Percentiles rank a stretch among this genome's conserved stretches.
These are phyloP conservation scores for Apeltes quadracus DNA, from an alignment of 2,113 vertebrate genomes.

Conservation along the genomic window DNA sequence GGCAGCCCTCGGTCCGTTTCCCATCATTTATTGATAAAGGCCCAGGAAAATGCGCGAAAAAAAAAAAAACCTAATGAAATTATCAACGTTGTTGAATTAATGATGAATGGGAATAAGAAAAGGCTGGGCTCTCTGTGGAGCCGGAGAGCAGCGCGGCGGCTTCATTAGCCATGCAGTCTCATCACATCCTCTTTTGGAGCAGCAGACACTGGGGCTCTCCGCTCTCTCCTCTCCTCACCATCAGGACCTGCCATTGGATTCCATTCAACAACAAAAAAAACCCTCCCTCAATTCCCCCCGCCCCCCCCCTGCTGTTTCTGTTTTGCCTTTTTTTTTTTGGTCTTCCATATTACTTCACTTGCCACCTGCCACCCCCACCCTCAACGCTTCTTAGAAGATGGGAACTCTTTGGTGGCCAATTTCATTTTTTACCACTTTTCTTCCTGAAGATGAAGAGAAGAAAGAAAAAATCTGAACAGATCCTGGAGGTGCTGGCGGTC, in stretches of 20 bases:
- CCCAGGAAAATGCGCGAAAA: slow-evolving; percentile 76
- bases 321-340: slow-evolving; percentile 19
- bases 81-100: slow-evolving; percentile 99
- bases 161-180: slow-evolving; percentile 96
- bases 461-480: slow-evolving; percentile 41
- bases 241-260: slow-evolving; percentile 87
- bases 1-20: slow-evolving; percentile 84
- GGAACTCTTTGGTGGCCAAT: slow-evolving; percentile 72
- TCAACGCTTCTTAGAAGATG: slow-evolving; percentile 35
- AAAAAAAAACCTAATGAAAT: slow-evolving; percentile 91
- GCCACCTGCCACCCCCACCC: slow-evolving; percentile 40
- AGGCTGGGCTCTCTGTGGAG: slow-evolving; percentile 88
- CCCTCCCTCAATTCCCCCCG: slow-evolving; percentile 26
- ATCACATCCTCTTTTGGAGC: slow-evolving; percentile 88
- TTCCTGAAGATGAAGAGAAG: slow-evolving; percentile 50
- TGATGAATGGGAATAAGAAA: slow-evolving; percentile 98
- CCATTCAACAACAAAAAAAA: slow-evolving; percentile 76
- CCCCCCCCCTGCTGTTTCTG: slow-evolving; percentile 15
- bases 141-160: slow-evolving; percentile 74
- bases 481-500: slow-evolving; percentile 50
- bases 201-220: slow-evolving; percentile 82
- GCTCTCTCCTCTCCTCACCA: slow-evolving; percentile 67
- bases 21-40: slow-evolving; percentile 97
- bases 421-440: slow-evolving; percentile 59
- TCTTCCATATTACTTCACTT: slow-evolving; percentile 54